These are phyloP conservation scores for Choristoneura fumiferana DNA, from an alignment of 1,140 invertebrate species.

Conservation along the genomic window DNA sequence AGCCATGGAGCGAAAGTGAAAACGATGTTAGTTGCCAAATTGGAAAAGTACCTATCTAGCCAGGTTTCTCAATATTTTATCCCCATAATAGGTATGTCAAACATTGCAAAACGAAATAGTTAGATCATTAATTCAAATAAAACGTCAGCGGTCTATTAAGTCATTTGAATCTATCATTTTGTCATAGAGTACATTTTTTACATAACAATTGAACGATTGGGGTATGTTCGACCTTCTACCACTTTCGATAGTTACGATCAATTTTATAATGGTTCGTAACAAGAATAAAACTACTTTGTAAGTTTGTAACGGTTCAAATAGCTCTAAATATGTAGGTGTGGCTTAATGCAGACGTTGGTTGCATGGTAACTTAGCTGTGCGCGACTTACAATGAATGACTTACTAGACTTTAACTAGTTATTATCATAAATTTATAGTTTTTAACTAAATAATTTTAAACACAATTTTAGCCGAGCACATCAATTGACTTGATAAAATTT, in stretches of 20 bases:
- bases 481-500: too few relatives aligned
- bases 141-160: neutral
- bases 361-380: conserved; percentile 7
- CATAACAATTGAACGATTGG: conserved; percentile 6
- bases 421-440: too few relatives aligned
- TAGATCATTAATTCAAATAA: neutral
- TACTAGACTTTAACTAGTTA: too few relatives aligned
- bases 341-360: conserved; percentile 22
- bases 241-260: conserved; percentile 38
- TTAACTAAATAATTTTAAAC: too few relatives aligned
- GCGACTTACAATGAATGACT: neutral
- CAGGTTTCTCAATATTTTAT: too few relatives aligned
- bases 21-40: too few relatives aligned
- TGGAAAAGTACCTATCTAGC: too few relatives aligned
- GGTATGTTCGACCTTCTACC: conserved; percentile 31
- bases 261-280: conserved; percentile 53
- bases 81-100: too few relatives aligned
- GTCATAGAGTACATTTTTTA: conserved; percentile 9
- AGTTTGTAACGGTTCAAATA: conserved; percentile 12
- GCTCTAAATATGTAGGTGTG: conserved; percentile 22
- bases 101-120: neutral
- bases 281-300: conserved; percentile 23
- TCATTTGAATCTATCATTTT: conserved; percentile 1
- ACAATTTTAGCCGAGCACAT: too few relatives aligned
- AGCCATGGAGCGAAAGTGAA: too few relatives aligned